A percentile compares a stretch with the other conserved stretches of the same genome.
These are phyloP conservation scores for Brenthis ino DNA, from an alignment of 2,888 invertebrate genomes.

Conservation along the genomic window DNA sequence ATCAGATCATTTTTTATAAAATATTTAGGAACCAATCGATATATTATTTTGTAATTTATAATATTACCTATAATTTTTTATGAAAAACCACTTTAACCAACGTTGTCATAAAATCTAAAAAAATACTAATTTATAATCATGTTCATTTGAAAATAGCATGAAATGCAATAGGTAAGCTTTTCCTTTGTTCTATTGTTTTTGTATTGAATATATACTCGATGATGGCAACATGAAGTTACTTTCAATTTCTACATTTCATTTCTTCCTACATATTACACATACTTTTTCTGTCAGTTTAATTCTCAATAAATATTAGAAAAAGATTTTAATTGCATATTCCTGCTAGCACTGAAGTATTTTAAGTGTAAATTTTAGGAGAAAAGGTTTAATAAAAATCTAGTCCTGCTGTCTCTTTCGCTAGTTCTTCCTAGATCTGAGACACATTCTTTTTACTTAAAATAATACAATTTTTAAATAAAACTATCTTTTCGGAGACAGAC, in stretches of 20 bases:
- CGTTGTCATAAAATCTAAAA: background rate
- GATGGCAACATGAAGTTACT: constrained; percentile 2
- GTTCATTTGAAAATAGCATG: constrained; percentile 13
- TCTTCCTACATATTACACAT: background rate
- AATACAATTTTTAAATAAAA: no score
- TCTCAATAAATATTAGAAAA: no score
- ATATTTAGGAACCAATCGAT: background rate
- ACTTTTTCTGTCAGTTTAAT: background rate
- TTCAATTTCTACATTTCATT: background rate
- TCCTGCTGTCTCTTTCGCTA: no score
- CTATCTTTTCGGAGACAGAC: no score
- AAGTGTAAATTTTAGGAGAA: no score
- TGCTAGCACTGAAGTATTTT: no score
- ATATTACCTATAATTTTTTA: background rate
- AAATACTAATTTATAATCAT: constrained; percentile 4
- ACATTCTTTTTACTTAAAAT: no score
- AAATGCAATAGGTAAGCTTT: background rate
- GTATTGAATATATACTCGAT: constrained; percentile 12
- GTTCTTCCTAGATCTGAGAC: no score
- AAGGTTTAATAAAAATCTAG: no score
- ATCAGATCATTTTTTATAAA: background rate
- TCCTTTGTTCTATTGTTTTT: constrained; percentile 17
- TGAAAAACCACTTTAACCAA: background rate
- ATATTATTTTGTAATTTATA: background rate
- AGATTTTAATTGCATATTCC: no score